Evolutionary conservation across 1,140 invertebrate genomes (phyloP), one percentile per base, ranked within the genome.

Genomic region (Agraylea sexmaculata): DNA sequence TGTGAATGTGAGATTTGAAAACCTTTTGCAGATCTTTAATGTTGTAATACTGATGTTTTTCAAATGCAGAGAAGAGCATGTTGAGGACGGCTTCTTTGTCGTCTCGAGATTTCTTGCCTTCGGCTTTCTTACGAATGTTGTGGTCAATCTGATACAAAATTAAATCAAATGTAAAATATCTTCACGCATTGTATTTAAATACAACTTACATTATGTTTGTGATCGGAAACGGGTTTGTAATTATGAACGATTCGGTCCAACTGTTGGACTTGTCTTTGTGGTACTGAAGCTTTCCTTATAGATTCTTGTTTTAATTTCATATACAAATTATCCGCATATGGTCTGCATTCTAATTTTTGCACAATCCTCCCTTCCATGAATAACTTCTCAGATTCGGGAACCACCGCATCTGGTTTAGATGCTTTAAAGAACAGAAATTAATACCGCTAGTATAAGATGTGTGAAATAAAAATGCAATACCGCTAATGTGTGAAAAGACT

Each of bases 31-130:
- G 71, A 72, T 98, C 95, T 59, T 89, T 93, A 42, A 98, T 89
- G 60, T 95, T 97, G 58, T 99, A 99, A 73, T 96, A 99, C 57
- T 99, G 95, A 81, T 99, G 95, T 62, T 95, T 96, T 62, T 99
- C 94, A 73, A 99, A 99, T 25, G 94, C 93, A 55, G 83, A 78
- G 73, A 96, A 99, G 18, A 99, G 59, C 77, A 93, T 89, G 55
- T 97, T 90, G 62, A 89, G 73, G 5, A 99, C 93, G 51, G 85
- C 80, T 52, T 97, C 90, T 59, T 93, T 94, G 53, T 98, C 92
- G 62, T 91, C 88, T 47, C 89, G 70, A 51, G 87, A 83, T 56
- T 92, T 93, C 57, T 93, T 93, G 25, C 87, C 88, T 64, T 91
- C 87, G 4, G 80, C 77, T 54, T 91, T 92, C 57, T 90, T 92